phyloP scores from a whole-genome alignment of 2,888 invertebrate genomes.

The Yponomeuta cagnagella region DNA sequence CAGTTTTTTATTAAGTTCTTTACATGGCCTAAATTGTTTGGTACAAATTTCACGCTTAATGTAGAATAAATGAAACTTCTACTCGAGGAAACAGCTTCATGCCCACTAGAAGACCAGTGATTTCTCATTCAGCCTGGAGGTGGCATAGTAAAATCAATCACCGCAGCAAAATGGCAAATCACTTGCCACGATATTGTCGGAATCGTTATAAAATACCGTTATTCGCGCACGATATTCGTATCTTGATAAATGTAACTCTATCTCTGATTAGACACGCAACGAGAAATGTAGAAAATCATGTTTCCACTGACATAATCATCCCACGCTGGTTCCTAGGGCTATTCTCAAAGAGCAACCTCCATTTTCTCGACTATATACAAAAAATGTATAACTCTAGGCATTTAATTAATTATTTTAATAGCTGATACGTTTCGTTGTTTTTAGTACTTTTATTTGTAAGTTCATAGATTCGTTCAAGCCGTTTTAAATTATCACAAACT shows the following conservation, averaged over 20 bases:
- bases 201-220: slow-evolving; percentile 4
- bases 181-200: slow-evolving; percentile 3
- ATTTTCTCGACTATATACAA: not conserved
- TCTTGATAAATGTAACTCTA: slow-evolving; percentile 56
- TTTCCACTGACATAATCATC: slow-evolving; percentile 41
- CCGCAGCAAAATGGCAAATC: not conserved
- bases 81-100: too few relatives aligned
- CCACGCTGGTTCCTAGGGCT: slow-evolving; percentile 37
- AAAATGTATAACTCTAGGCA: not conserved
- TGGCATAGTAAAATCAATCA: not conserved
- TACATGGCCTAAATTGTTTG: too few relatives aligned
- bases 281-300: slow-evolving; percentile 51
- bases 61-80: too few relatives aligned
- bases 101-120: not conserved
- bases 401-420: not conserved
- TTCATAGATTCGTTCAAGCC: too few relatives aligned
- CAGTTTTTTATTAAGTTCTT: too few relatives aligned
- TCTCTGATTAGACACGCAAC: slow-evolving; percentile 45
- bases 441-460: not conserved
- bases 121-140: not conserved
- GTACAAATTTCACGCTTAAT: too few relatives aligned
- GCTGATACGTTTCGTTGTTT: not conserved
- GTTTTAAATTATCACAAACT: too few relatives aligned
- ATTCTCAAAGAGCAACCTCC: slow-evolving; percentile 29
- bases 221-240: slow-evolving; percentile 28